Evolutionary conservation across 1,140 invertebrate species (phyloP).

Genomic region (Hydropsyche tenuis): DNA sequence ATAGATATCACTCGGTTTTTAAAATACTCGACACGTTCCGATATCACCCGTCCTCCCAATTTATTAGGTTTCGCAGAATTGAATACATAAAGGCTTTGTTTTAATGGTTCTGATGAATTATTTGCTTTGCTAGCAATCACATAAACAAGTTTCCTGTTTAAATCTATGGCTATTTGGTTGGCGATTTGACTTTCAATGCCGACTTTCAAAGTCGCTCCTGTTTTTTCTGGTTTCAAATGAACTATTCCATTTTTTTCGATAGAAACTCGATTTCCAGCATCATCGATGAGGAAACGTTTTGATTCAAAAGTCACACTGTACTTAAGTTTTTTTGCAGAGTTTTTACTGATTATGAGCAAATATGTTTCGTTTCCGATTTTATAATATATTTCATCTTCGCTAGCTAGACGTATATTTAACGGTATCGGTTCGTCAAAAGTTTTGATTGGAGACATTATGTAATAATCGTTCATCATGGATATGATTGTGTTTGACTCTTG

Average conservation of each 20-base stretch:
- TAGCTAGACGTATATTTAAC: neutral
- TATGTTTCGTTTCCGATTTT: neutral
- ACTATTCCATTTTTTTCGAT: neutral
- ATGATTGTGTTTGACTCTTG: neutral
- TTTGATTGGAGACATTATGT: neutral
- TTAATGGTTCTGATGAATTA: too few species aligned
- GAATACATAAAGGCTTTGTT: conserved; percentile 9
- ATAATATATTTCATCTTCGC: conserved; percentile 9
- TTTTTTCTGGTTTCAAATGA: neutral
- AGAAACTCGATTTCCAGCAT: neutral
- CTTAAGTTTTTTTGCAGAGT: neutral
- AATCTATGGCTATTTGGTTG: too few species aligned
- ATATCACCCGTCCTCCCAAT: neutral
- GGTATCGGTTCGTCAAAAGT: neutral
- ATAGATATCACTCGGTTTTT: neutral
- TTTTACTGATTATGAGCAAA: neutral
- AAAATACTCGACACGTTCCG: neutral
- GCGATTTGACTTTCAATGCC: too few species aligned
- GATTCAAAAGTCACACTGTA: neutral
- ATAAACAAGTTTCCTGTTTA: too few species aligned
- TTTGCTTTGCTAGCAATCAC: too few species aligned
- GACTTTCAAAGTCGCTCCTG: neutral
- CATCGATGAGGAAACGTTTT: neutral
- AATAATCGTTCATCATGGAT: neutral
- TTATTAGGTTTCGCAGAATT: neutral